Evolutionary conservation across 2,888 invertebrate species (phyloP).

Genomic region (Caenorhabditis imperialis): DNA sequence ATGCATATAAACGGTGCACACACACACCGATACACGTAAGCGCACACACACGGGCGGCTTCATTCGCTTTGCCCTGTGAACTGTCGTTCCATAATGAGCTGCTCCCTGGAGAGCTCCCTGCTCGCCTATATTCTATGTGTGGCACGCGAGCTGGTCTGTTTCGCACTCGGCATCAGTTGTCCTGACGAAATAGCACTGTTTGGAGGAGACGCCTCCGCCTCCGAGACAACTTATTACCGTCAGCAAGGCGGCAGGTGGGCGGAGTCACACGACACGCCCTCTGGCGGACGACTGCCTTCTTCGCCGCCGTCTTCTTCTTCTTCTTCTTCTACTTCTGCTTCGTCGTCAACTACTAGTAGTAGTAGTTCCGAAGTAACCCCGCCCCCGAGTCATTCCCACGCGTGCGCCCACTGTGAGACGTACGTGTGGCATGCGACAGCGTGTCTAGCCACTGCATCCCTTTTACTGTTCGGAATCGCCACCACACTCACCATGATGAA

Average conservation of each 20-base stretch:
- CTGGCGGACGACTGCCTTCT: constrained; percentile 29
- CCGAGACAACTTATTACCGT: constrained; percentile 38
- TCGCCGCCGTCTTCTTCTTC: constrained; percentile 12
- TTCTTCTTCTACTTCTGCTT: constrained; percentile 4
- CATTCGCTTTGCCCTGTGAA: background rate
- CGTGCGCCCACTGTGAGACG: constrained; percentile 60
- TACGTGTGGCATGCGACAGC: constrained; percentile 69
- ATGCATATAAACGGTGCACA: constrained; percentile 5
- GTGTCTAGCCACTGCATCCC: constrained; percentile 63
- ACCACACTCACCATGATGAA: constrained; percentile 80
- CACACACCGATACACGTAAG: background rate
- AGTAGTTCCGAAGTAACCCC: background rate
- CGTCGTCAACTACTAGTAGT: constrained; percentile 9
- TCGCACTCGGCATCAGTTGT: constrained; percentile 38
- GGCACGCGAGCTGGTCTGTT: constrained; percentile 43
- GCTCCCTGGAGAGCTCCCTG: constrained; percentile 4
- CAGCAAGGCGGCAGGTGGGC: constrained; percentile 9
- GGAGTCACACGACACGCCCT: constrained; percentile 2
- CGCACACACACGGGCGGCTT: background rate
- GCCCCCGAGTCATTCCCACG: constrained; percentile 46
- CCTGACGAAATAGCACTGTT: constrained; percentile 22
- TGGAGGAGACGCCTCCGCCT: constrained; percentile 22
- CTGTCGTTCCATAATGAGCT: constrained; percentile 3
- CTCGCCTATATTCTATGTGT: constrained; percentile 8
- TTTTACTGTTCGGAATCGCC: constrained; percentile 79